Conservation (phyloP, 1,140 invertebrate genomes). For the Drosophila tani region DNA sequence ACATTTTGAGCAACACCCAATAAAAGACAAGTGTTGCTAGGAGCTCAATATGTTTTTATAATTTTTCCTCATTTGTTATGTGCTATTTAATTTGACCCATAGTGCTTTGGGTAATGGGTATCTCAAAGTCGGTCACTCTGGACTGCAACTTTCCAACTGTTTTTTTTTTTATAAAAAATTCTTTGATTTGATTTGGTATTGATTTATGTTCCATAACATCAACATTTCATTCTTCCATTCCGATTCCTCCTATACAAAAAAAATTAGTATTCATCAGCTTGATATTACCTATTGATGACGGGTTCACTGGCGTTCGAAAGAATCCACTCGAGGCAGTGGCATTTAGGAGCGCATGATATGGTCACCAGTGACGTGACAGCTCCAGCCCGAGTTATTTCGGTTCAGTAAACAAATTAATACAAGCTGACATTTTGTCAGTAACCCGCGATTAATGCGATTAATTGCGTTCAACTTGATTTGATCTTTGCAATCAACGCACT, state of each 20-base stretch:
- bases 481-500: constrained; percentile 78
- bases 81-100: too few species aligned
- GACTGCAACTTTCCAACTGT: too few species aligned
- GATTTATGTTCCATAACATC: neutral
- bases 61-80: too few species aligned
- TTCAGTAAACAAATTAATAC: constrained; percentile 69
- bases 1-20: too few species aligned
- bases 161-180: too few species aligned
- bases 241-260: neutral
- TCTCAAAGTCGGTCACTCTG: too few species aligned
- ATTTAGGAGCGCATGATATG: constrained; percentile 72
- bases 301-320: constrained; percentile 79
- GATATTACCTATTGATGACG: constrained; percentile 63
- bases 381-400: constrained; percentile 20
- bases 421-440: constrained; percentile 59
- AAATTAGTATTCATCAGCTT: constrained; percentile 14
- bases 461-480: constrained; percentile 65
- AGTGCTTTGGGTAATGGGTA: too few species aligned
- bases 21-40: too few species aligned
- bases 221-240: neutral
- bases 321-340: constrained; percentile 49
- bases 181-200: neutral
- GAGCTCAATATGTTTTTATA: too few species aligned
- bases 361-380: constrained; percentile 38
- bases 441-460: constrained; percentile 58